A percentile compares a stretch with the other conserved stretches of the same genome.
These are phyloP conservation scores for Sciurus niger DNA, from an alignment of 2,113 vertebrate species.

Conservation along the genomic window DNA sequence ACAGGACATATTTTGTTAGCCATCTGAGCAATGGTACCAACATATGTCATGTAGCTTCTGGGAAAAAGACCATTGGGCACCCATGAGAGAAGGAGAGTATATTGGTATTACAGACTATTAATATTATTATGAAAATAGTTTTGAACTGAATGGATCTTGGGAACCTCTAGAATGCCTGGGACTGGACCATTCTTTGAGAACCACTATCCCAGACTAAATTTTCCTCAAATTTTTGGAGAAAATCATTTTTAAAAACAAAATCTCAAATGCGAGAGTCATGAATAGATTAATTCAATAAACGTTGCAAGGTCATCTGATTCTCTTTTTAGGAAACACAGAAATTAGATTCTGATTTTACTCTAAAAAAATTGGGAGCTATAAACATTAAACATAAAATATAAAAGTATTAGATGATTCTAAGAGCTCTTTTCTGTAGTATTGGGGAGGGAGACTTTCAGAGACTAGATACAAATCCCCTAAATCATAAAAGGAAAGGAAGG, in stretches of 20 bases:
- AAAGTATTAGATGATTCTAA: not conserved
- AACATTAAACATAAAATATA: not conserved
- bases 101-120: not conserved
- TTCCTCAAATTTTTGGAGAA: slow-evolving; percentile 38
- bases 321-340: not conserved
- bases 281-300: slow-evolving; percentile 1
- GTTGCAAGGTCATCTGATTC: not conserved
- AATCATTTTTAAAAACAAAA: not conserved
- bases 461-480: not conserved
- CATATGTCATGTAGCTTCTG: not conserved
- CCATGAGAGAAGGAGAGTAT: not conserved
- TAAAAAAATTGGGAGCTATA: not conserved
- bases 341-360: not conserved
- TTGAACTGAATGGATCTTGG: not conserved
- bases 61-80: not conserved
- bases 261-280: not conserved
- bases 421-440: not conserved
- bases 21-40: not conserved
- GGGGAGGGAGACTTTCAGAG: not conserved
- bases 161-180: not conserved
- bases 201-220: not conserved
- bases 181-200: not conserved
- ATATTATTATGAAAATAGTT: slow-evolving; percentile 4
- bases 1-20: not conserved
- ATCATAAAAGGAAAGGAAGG: not conserved